These are phyloP conservation scores for Acleris cristana DNA, from an alignment of 2,888 invertebrate species.

Conservation along the genomic window DNA sequence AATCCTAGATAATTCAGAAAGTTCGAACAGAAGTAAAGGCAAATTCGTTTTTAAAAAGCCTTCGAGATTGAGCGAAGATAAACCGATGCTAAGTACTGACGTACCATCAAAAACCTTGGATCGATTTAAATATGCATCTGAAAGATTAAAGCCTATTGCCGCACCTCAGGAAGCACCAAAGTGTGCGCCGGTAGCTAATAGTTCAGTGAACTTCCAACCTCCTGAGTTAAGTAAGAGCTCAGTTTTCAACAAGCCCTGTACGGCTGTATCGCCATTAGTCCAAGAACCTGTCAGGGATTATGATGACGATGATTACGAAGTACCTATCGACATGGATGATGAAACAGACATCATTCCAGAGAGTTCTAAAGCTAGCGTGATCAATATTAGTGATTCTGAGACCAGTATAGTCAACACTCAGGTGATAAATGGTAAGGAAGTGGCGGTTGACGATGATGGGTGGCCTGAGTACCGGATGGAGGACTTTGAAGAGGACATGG, in stretches of 20 bases:
- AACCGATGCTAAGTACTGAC: slow-evolving; percentile 53
- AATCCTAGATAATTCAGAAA: slow-evolving; percentile 49
- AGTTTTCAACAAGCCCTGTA: slow-evolving; percentile 54
- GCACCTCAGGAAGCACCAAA: slow-evolving; percentile 52
- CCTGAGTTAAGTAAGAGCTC: slow-evolving; percentile 61
- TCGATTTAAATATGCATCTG: slow-evolving; percentile 64
- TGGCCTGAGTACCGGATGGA: slow-evolving; percentile 81
- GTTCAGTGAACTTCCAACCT: slow-evolving; percentile 74
- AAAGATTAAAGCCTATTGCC: slow-evolving; percentile 64
- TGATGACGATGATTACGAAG: slow-evolving; percentile 52
- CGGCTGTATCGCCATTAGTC: slow-evolving; percentile 52
- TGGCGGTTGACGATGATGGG: slow-evolving; percentile 80
- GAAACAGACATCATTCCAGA: slow-evolving; percentile 54
- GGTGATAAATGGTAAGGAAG: slow-evolving; percentile 52
- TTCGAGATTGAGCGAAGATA: slow-evolving; percentile 57
- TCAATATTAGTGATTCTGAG: slow-evolving; percentile 60
- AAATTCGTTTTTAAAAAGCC: slow-evolving; percentile 77
- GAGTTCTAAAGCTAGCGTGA: slow-evolving; percentile 48
- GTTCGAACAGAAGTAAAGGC: slow-evolving; percentile 61
- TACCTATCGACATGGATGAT: slow-evolving; percentile 62
- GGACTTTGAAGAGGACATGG: slow-evolving; percentile 71
- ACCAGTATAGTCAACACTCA: slow-evolving; percentile 52
- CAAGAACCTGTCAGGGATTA: slow-evolving; percentile 46
- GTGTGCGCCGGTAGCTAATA: slow-evolving; percentile 55
- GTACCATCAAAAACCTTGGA: slow-evolving; percentile 68